A percentile compares a stretch with the other conserved stretches of the same genome.
phyloP scores from a whole-genome alignment of 2,797 vertebrate genomes.

The Macropus fuliginosus region DNA sequence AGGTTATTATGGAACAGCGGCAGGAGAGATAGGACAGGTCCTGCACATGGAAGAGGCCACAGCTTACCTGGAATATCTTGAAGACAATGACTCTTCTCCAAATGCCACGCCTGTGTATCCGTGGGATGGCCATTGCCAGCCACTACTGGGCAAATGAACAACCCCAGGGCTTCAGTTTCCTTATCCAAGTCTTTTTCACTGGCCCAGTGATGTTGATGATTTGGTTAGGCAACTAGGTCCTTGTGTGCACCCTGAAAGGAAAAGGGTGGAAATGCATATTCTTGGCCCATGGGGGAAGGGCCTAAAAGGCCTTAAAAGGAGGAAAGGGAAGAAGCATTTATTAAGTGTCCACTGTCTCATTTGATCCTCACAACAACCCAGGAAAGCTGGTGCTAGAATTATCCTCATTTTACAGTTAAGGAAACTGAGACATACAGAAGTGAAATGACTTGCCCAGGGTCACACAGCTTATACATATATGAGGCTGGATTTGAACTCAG shows the following conservation, averaged over 20 bases:
- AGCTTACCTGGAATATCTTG: not conserved
- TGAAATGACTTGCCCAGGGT: not conserved
- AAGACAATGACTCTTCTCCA: not conserved
- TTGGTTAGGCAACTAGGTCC: not conserved
- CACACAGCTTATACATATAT: not conserved
- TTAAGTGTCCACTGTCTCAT: not conserved
- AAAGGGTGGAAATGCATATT: not conserved
- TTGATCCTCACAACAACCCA: not conserved
- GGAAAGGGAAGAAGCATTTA: not conserved
- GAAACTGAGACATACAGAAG: not conserved
- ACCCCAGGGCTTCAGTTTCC: no score
- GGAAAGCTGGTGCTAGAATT: not conserved
- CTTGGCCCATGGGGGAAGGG: not conserved
- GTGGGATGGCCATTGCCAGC: not conserved
- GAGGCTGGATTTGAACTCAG: not conserved
- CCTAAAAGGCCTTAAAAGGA: no score
- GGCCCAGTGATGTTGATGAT: not conserved
- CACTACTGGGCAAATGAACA: not conserved
- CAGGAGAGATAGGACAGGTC: not conserved
- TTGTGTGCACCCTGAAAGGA: not conserved
- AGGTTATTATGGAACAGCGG: conserved; percentile 51
- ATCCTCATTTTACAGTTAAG: not conserved
- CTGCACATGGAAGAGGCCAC: not conserved
- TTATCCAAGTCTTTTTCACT: not conserved
- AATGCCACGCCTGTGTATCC: not conserved